Evolutionary conservation across 2,797 vertebrate species (phyloP).

Genomic region (Chaetophractus vellerosus): DNA sequence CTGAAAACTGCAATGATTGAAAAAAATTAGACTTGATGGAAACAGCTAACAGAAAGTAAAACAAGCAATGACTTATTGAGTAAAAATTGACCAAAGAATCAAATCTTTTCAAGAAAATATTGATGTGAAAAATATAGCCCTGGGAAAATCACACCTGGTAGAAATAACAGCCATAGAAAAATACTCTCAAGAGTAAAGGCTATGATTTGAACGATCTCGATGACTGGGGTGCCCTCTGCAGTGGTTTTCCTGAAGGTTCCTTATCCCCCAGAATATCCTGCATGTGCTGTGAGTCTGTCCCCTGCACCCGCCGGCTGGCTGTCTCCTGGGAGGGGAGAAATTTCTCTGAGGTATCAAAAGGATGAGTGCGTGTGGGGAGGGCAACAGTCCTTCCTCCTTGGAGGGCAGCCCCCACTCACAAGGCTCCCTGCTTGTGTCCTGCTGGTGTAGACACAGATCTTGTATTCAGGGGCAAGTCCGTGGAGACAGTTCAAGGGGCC

Average conservation of each 20-base stretch:
- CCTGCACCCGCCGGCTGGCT: neutral
- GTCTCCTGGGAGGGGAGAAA: neutral
- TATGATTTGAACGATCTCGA: neutral
- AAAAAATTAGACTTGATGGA: constrained; percentile 30
- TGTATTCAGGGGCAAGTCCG: neutral
- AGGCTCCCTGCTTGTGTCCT: no score
- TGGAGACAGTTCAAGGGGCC: neutral
- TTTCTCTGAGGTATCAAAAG: neutral
- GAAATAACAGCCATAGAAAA: neutral
- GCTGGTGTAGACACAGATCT: neutral
- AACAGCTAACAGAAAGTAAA: constrained; percentile 47
- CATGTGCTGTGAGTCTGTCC: neutral
- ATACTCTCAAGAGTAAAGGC: neutral
- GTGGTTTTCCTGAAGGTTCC: neutral
- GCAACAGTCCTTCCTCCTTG: neutral
- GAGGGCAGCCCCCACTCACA: neutral
- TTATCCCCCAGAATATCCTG: neutral
- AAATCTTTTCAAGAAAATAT: constrained; percentile 26
- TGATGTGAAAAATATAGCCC: neutral
- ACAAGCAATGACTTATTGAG: neutral
- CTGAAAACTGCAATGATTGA: constrained; percentile 45
- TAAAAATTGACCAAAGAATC: constrained; percentile 48
- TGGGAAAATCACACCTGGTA: neutral
- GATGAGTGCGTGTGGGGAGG: no score
- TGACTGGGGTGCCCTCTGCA: neutral